Evolutionary conservation across 1,140 invertebrate genomes (phyloP).

Genomic region (Maniola jurtina): DNA sequence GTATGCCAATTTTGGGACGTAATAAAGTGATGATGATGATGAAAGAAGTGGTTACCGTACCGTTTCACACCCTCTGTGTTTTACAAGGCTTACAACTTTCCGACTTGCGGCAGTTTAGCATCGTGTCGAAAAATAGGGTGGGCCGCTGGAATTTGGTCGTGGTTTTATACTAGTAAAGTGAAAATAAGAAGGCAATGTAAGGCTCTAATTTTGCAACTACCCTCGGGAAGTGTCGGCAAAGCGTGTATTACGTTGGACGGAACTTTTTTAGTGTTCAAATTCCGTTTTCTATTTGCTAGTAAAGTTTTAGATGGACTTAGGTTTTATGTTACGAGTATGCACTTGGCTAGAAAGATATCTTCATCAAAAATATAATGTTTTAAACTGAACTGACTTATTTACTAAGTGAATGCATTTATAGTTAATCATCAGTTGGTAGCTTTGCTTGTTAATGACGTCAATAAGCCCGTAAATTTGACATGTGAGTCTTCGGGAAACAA

Average conservation of each 20-base stretch:
- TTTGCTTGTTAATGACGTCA: no score
- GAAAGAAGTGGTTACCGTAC: no score
- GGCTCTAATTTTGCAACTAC: slow-evolving; percentile 58
- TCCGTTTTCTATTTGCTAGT: slow-evolving; percentile 17
- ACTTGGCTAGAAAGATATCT: no score
- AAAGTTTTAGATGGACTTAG: neutral
- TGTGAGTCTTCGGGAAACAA: no score
- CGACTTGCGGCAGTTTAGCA: slow-evolving; percentile 29
- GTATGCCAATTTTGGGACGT: no score
- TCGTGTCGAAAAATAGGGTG: slow-evolving; percentile 30
- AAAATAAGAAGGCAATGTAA: slow-evolving; percentile 59
- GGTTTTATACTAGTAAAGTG: slow-evolving; percentile 56
- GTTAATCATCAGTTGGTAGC: no score
- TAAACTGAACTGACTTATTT: no score
- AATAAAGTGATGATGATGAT: no score
- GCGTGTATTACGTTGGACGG: slow-evolving; percentile 38
- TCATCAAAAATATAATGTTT: no score
- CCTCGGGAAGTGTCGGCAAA: slow-evolving; percentile 46
- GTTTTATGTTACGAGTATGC: neutral
- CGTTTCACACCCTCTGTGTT: no score
- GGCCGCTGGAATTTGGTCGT: slow-evolving; percentile 35
- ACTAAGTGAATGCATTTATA: no score
- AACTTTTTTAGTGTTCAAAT: slow-evolving; percentile 38
- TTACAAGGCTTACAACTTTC: neutral
- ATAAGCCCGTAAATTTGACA: no score